Percentiles rank a stretch among this genome's conserved stretches.
Conservation (phyloP, 1,140 invertebrate species). For the Drosophila ercepeae region DNA sequence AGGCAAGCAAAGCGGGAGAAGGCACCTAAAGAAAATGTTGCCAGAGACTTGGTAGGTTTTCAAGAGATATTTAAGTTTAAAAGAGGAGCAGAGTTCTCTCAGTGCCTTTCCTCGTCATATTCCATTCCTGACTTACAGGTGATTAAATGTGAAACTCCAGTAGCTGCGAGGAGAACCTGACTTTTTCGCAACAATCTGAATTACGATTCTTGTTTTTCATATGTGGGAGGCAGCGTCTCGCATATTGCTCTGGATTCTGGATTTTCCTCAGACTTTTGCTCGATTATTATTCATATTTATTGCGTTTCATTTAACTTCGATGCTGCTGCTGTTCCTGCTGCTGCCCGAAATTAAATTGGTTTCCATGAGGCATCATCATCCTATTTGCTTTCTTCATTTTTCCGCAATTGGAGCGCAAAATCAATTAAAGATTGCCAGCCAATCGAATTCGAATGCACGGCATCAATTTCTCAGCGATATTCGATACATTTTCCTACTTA, state of each 20-base stretch:
- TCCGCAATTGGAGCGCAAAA: constrained; percentile 44
- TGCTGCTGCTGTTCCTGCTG: constrained; percentile 8
- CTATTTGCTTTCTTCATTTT: constrained; percentile 30
- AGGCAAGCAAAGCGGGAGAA: constrained; percentile 12
- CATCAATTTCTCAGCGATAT: neutral
- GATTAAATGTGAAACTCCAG: constrained; percentile 59
- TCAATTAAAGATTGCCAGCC: constrained; percentile 60
- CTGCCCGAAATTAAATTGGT: constrained; percentile 48
- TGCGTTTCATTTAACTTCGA: constrained; percentile 59
- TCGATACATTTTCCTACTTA: constrained; percentile 8
- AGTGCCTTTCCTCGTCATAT: constrained; percentile 11
- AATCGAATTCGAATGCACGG: constrained; percentile 29
- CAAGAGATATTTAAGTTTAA: too few species aligned
- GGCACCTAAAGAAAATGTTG: constrained; percentile 5
- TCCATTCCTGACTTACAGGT: constrained; percentile 60
- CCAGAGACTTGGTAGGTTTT: too few species aligned
- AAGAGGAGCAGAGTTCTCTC: neutral
- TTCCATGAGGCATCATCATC: constrained; percentile 41
- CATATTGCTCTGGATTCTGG: neutral
- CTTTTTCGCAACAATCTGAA: constrained; percentile 55
- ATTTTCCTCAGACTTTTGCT: constrained; percentile 1
- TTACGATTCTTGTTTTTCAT: constrained; percentile 34
- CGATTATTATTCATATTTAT: constrained; percentile 63
- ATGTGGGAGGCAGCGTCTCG: too few species aligned
- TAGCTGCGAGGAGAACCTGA: constrained; percentile 50